phyloP scores from a whole-genome alignment of 2,888 invertebrate species.

The Netelia virgata region DNA sequence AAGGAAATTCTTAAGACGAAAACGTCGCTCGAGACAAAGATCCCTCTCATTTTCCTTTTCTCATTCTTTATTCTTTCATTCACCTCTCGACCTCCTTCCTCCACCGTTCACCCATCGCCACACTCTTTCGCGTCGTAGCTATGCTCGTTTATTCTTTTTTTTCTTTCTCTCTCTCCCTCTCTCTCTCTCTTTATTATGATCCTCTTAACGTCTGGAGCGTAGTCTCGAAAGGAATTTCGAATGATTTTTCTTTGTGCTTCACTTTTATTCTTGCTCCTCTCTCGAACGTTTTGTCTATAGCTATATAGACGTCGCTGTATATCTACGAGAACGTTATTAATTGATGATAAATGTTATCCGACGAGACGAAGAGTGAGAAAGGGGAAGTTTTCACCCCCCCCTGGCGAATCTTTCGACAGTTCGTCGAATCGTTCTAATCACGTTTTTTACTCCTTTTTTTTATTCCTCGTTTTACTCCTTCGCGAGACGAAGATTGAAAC shows the following conservation, averaged over 20 bases:
- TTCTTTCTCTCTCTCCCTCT: conserved; percentile 10
- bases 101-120: conserved; percentile 16
- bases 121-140: conserved; percentile 20
- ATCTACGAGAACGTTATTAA: conserved; percentile 76
- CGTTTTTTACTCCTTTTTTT: not conserved
- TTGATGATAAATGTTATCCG: conserved; percentile 77
- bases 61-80: conserved; percentile 67
- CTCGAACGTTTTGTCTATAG: conserved; percentile 56
- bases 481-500: conserved; percentile 71
- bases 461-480: conserved; percentile 28
- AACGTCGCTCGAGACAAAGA: conserved; percentile 79
- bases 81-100: conserved; percentile 41
- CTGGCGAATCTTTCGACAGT: conserved; percentile 56
- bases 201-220: conserved; percentile 66
- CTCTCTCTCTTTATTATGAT: conserved; percentile 61
- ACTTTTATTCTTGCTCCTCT: conserved; percentile 42
- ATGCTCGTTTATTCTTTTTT: conserved; percentile 51
- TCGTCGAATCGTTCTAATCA: conserved; percentile 29
- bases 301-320: conserved; percentile 63
- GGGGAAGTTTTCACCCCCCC: conserved; percentile 60
- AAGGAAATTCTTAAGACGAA: conserved; percentile 79
- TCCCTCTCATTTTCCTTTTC: conserved; percentile 74
- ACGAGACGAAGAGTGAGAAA: conserved; percentile 56
- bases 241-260: conserved; percentile 67
- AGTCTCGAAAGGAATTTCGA: conserved; percentile 65